Evolutionary conservation across 2,113 vertebrate genomes (phyloP).

Genomic region (Addax nasomaculatus): DNA sequence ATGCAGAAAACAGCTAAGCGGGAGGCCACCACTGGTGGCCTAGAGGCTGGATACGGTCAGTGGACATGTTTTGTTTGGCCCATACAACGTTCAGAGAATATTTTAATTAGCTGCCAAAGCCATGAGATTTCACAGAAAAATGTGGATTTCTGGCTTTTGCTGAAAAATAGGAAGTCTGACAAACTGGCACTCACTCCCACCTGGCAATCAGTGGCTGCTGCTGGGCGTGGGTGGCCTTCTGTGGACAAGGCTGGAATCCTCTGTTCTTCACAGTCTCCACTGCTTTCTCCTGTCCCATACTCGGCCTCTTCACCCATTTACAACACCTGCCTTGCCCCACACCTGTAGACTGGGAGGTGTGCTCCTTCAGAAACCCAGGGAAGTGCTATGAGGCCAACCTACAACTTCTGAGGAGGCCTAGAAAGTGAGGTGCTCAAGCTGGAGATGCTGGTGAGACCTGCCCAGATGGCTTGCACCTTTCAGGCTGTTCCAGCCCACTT

Average conservation of each 20-base stretch:
- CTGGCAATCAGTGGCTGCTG: background rate
- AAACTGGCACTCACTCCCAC: background rate
- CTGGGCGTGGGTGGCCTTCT: background rate
- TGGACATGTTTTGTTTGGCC: conserved; percentile 40
- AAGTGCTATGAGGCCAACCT: background rate
- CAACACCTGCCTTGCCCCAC: background rate
- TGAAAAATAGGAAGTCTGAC: background rate
- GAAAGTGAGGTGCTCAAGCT: background rate
- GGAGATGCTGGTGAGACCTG: background rate
- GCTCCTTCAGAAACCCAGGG: background rate
- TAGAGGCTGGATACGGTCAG: background rate
- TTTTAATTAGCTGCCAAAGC: conserved; percentile 51
- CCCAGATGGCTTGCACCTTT: fast-evolving
- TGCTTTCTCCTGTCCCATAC: background rate
- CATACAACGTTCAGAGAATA: background rate
- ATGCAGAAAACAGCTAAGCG: background rate
- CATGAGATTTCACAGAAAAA: conserved; percentile 27
- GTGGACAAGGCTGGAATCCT: background rate
- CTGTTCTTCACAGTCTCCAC: background rate
- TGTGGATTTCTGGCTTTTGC: conserved; percentile 31
- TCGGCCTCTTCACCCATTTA: background rate
- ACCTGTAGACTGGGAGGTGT: background rate
- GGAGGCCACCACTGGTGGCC: background rate
- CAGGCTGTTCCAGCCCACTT: fast-evolving
- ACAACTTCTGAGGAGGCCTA: background rate